Evolutionary conservation across 2,888 invertebrate species (phyloP).

Genomic region (Ptilodon capucinus): DNA sequence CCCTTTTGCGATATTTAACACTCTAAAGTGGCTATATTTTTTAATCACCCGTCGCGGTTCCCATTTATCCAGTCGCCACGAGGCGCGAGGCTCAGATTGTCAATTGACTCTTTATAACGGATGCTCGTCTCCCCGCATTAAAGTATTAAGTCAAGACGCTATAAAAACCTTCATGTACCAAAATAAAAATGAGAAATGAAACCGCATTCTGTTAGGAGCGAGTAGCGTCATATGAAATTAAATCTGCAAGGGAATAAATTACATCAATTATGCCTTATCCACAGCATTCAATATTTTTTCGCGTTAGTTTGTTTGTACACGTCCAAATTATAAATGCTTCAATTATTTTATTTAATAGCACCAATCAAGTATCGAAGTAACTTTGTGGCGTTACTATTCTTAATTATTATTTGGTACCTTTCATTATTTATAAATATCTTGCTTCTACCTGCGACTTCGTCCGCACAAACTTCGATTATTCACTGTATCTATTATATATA

Average conservation of each 20-base stretch:
- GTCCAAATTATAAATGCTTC: constrained; percentile 24
- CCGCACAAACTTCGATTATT: too few species aligned
- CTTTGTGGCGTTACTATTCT: constrained; percentile 16
- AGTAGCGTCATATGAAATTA: constrained; percentile 9
- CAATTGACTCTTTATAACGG: constrained; percentile 65
- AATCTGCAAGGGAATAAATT: constrained; percentile 19
- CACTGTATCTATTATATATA: too few species aligned
- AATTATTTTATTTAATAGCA: constrained; percentile 31
- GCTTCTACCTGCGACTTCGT: too few species aligned
- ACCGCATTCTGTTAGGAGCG: constrained; percentile 1
- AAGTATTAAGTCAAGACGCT: constrained; percentile 29
- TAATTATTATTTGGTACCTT: not conserved
- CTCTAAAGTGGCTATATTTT: constrained; percentile 68
- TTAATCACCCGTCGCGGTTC: constrained; percentile 57
- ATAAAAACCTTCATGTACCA: constrained; percentile 16
- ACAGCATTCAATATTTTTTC: constrained; percentile 24
- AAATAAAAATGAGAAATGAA: constrained; percentile 12
- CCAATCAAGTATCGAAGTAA: constrained; percentile 21
- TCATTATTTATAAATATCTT: too few species aligned
- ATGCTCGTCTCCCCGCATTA: constrained; percentile 38
- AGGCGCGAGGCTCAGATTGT: constrained; percentile 54
- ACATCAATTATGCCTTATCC: constrained; percentile 16
- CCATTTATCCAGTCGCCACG: constrained; percentile 56
- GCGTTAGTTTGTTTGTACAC: constrained; percentile 24
- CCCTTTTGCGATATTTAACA: constrained; percentile 74